Base-by-base conservation (phyloP, 2,888 invertebrate genomes). In the Tenthredo amoena region DNA sequence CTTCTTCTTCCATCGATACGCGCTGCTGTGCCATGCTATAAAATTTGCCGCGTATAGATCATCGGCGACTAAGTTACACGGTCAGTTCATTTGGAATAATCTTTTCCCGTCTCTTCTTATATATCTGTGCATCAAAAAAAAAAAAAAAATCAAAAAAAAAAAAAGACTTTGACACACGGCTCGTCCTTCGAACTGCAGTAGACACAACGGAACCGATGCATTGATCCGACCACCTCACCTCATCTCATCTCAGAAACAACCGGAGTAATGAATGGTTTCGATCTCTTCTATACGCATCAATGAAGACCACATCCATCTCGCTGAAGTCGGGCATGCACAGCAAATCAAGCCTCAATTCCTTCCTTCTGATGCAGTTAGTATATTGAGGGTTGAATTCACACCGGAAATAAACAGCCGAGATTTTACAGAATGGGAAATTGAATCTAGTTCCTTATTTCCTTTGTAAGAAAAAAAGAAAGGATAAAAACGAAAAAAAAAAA, bases 291-390 rank as follows among this genome's bases (percentile, higher is more conserved):
- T n/a, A 62, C 62, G 62, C 37, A 71, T 83, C 68, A 83, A 83
- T 83, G 83, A 83, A 83, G 83, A 83, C n/a, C 83, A 71, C 68
- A 58, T 68, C 43, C 83, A 68, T 83, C 71, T 37, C 37, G 40
- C 1, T 10, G 31, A 58, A 26, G 62, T 12, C 0, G 5, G 18
- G 55, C 34, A 55, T 43, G n/a, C 34, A 55, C 50, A 58, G 55
- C 37, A 77, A 77, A 79, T 79, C 58, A 47, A 79, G n/a, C 79
- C 58, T 58, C 58, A 62, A 79, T 79, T 79, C 21, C 62, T 40
- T 47, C n/a, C n/a, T 55, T 55, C 18, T 55, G 21, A 6, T 40
- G 72, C 21, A 40, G 62, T 81, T 55, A 37, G 37, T 50, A 18
- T 34, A 21, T 62, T 62, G 26, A 81, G 62, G 81, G 37, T 21